These are phyloP conservation scores for Apamea epomidion DNA, from an alignment of 2,888 invertebrate genomes.

Conservation along the genomic window DNA sequence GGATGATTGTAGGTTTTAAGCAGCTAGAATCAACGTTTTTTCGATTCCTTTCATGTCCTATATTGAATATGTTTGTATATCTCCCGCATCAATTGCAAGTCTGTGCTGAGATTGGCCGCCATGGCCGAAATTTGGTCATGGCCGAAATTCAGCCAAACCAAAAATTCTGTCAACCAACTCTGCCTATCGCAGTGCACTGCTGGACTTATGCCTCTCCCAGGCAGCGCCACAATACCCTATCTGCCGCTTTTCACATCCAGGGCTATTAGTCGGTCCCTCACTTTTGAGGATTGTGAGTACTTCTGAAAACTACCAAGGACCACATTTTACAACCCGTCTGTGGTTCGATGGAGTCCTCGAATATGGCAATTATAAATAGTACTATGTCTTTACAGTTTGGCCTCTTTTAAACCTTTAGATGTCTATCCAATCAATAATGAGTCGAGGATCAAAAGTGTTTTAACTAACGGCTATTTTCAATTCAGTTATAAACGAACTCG, in stretches of 20 bases:
- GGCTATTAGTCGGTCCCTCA: no score
- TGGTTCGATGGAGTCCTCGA: background rate
- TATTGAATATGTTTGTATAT: background rate
- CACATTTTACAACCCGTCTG: background rate
- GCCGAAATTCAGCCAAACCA: background rate
- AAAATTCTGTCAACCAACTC: background rate
- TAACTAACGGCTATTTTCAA: slow-evolving; percentile 33
- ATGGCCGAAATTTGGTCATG: no score
- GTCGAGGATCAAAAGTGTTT: slow-evolving; percentile 13
- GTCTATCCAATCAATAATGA: slow-evolving; percentile 27
- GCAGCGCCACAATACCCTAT: no score
- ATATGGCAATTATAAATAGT: background rate
- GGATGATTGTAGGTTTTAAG: background rate
- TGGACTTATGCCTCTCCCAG: background rate
- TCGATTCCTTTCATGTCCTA: no score
- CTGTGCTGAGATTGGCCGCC: background rate
- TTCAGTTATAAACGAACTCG: slow-evolving; percentile 30
- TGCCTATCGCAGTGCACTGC: background rate
- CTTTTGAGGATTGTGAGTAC: background rate
- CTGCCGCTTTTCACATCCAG: no score
- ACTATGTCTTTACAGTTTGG: background rate
- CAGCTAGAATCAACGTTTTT: background rate
- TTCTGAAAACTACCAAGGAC: background rate
- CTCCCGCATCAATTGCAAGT: background rate
- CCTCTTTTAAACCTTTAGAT: slow-evolving; percentile 1